Evolutionary conservation across 2,113 vertebrate genomes (phyloP).

Genomic region (Vidua chalybeata): DNA sequence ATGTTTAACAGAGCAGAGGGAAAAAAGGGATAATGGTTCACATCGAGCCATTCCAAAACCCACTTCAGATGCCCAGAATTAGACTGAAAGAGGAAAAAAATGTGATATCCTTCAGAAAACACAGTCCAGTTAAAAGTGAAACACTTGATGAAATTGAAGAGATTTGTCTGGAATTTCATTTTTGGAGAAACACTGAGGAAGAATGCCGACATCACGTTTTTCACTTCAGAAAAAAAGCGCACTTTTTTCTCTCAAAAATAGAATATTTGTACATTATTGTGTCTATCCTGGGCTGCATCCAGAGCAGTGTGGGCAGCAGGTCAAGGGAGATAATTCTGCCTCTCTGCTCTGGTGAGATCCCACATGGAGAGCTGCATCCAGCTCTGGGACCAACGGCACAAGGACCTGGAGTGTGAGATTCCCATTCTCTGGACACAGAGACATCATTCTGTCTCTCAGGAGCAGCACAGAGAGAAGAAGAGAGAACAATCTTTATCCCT

Average conservation of each 20-base stretch:
- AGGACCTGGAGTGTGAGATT: no score
- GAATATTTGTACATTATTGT: not conserved
- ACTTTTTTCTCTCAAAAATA: not conserved
- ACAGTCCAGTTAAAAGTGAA: not conserved
- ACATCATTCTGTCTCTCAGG: no score
- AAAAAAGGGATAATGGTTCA: not conserved
- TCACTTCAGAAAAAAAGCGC: rapidly evolving
- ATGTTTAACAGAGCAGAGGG: not conserved
- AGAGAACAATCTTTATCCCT: no score
- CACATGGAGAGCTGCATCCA: not conserved
- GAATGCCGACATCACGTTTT: not conserved
- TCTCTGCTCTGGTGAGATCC: not conserved
- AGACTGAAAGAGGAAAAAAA: not conserved
- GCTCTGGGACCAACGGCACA: not conserved
- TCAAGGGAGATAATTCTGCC: not conserved
- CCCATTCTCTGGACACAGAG: no score
- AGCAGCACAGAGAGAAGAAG: no score
- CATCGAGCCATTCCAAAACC: not conserved
- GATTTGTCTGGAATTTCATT: not conserved
- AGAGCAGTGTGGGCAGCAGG: not conserved
- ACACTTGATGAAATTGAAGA: not conserved
- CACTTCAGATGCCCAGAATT: conserved; percentile 5
- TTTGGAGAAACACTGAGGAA: not conserved
- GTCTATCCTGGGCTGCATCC: not conserved
- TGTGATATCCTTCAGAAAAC: not conserved